A percentile compares a stretch with the other conserved stretches of the same genome.
Evolutionary conservation across 1,140 invertebrate species (phyloP).

Genomic region (Apis laboriosa): DNA sequence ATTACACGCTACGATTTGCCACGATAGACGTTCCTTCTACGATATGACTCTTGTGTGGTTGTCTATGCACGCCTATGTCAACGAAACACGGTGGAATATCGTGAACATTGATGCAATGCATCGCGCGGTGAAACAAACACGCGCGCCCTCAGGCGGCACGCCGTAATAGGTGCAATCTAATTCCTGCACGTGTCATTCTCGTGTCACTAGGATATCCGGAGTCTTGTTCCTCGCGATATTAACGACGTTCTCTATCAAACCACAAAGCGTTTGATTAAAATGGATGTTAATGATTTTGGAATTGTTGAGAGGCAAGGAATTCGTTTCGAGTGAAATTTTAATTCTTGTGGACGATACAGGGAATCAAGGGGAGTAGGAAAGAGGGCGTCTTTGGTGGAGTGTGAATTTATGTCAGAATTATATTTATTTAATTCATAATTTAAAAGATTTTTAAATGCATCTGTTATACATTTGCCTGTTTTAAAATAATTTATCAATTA

Average conservation of each 20-base stretch:
- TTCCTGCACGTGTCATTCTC: constrained; percentile 50
- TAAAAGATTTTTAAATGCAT: too few species aligned
- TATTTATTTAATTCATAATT: too few species aligned
- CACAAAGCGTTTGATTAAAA: background rate
- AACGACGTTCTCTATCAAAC: background rate
- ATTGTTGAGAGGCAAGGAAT: too few species aligned
- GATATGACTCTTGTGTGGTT: too few species aligned
- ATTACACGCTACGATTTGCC: constrained; percentile 37
- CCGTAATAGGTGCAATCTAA: constrained; percentile 55
- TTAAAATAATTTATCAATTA: too few species aligned
- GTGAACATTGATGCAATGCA: constrained; percentile 45
- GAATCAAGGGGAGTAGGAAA: too few species aligned
- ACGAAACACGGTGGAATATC: constrained; percentile 31
- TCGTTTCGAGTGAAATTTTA: too few species aligned
- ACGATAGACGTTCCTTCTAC: constrained; percentile 1
- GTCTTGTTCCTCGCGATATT: constrained; percentile 5
- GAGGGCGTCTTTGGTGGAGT: too few species aligned
- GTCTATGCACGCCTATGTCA: background rate
- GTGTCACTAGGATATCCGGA: constrained; percentile 19
- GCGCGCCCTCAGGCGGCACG: constrained; percentile 31
- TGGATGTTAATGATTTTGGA: too few species aligned
- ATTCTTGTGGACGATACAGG: too few species aligned
- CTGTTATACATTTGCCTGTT: too few species aligned
- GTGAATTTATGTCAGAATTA: too few species aligned
- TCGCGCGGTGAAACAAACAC: constrained; percentile 46